Evolutionary conservation across 2,797 vertebrate genomes (phyloP).

Genomic region (Tamandua tetradactyla): DNA sequence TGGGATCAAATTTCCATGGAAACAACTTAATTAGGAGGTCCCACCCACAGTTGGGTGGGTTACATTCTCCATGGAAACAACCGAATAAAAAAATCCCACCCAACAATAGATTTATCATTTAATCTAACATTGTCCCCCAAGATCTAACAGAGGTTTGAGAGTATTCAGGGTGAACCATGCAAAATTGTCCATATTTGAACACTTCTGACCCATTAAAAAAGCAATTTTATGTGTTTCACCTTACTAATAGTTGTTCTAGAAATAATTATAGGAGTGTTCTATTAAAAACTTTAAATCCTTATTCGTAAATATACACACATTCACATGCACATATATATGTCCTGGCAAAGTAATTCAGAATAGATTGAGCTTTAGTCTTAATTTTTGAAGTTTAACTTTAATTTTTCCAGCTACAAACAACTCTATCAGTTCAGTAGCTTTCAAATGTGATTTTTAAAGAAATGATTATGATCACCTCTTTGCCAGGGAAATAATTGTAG

Average conservation of each 20-base stretch:
- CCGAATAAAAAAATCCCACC: too few relatives aligned
- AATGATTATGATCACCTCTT: background rate
- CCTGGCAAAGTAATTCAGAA: background rate
- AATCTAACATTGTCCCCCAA: background rate
- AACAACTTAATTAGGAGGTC: too few relatives aligned
- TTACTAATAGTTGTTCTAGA: background rate
- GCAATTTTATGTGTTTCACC: background rate
- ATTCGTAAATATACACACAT: background rate
- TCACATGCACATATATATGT: background rate
- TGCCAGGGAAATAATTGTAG: background rate
- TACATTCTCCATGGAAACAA: too few relatives aligned
- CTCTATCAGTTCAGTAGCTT: background rate
- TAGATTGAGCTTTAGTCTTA: background rate
- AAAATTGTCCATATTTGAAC: background rate
- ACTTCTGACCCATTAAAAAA: background rate
- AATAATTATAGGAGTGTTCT: background rate
- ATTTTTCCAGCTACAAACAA: background rate
- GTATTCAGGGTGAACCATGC: background rate
- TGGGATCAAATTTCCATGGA: too few relatives aligned
- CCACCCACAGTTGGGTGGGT: too few relatives aligned
- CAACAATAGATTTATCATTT: background rate
- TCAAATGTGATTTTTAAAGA: background rate
- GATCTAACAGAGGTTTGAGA: background rate
- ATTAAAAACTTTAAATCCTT: background rate
- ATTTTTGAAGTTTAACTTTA: background rate